These are phyloP conservation scores for Athalia rosae DNA, from an alignment of 2,888 invertebrate genomes.

Conservation along the genomic window DNA sequence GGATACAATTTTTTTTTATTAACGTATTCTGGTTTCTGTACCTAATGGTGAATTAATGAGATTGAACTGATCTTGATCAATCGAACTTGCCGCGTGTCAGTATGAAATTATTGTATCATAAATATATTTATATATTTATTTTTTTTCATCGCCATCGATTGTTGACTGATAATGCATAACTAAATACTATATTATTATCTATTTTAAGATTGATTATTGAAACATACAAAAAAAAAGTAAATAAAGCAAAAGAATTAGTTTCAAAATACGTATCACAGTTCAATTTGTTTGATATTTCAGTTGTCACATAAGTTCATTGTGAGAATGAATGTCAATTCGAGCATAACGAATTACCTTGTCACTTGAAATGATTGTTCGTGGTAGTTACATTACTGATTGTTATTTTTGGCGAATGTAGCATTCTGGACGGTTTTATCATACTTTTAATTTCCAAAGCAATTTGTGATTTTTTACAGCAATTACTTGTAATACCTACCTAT, in stretches of 20 bases:
- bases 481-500: no score
- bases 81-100: background rate
- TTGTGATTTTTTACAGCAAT: background rate
- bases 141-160: conserved; percentile 7
- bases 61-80: conserved; percentile 20
- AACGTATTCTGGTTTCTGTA: no score
- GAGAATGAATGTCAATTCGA: background rate
- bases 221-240: conserved; percentile 11
- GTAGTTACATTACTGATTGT: no score
- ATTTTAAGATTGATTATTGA: conserved; percentile 33
- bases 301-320: background rate
- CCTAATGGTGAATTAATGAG: no score
- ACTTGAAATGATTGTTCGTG: no score
- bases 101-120: conserved; percentile 8
- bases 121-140: conserved; percentile 4
- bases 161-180: conserved; percentile 16
- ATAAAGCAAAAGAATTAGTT: conserved; percentile 11
- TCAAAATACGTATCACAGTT: background rate
- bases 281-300: background rate
- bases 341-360: background rate
- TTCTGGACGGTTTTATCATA: background rate
- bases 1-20: no score
- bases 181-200: conserved; percentile 7
- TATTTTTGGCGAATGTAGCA: background rate
- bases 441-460: background rate